Evolutionary conservation across 2,888 invertebrate genomes (phyloP), one percentile per base, ranked within the genome.

Genomic region (Tinea semifulvella): DNA sequence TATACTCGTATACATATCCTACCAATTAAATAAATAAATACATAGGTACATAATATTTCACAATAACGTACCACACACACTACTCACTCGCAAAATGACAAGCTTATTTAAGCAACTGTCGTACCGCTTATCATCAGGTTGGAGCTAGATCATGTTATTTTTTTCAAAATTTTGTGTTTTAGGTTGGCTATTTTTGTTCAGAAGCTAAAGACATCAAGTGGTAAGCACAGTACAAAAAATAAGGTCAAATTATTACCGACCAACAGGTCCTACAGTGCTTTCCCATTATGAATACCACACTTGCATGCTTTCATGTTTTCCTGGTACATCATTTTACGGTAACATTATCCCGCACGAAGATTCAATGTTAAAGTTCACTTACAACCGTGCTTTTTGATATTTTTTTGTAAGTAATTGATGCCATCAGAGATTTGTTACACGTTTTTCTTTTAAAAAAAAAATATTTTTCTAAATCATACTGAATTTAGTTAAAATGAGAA

Each of bases 271-370:
- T 14, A 31, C 14, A 31, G 13, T 31, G 31, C 31, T 31, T 31
- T 31, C 14, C 31, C 31, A 31, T 31, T 31, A 36, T 36, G 36
- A 36, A 36, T 71, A 68, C 70, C 65, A 55, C 56, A 52, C 36
- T 36, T 36, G 36, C 36, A 52, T 48, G 48, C 56, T 51, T 51
- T 60, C 36, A 52, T 48, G 49, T 56, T 51, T 51, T 60, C 69
- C 65, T 64, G 63, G 67, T 68, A 61, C 65, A 53, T 52, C 36
- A 36, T 36, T 36, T 36, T 52, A 52, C 42, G 55, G 69, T 69
- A 72, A 73, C 68, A 63, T 62, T 64, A 72, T 69, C 60, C 31
- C 11, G 31, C 31, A 14, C 11, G 31, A 31, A 4, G 31, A 31
- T 31, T 31, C 31, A 31, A 31, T 31, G 31, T 31, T 27, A n/a